A percentile compares a stretch with the other conserved stretches of the same genome.
phyloP scores from a whole-genome alignment of 92 coral and sea anemone genomes.

The Virgularia gustaviana region DNA sequence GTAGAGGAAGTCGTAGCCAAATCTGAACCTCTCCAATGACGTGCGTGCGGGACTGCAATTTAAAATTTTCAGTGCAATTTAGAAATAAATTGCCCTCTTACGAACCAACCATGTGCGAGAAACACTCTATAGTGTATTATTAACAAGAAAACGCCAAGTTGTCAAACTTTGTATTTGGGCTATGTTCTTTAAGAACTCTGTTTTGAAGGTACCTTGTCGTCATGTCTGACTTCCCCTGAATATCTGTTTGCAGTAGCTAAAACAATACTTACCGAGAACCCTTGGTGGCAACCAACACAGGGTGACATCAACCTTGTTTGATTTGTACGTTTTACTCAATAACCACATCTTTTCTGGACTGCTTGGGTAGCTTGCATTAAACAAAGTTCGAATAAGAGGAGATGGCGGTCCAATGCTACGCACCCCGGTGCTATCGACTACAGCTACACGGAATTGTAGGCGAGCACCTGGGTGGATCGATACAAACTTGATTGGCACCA shows the following conservation, averaged over 20 bases:
- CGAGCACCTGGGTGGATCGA: constrained; percentile 3
- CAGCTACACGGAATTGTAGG: constrained; percentile 51
- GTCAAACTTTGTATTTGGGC: too few relatives aligned
- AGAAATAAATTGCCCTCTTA: too few relatives aligned
- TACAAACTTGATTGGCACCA: not conserved
- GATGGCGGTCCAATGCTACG: constrained; percentile 53
- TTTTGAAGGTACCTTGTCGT: too few relatives aligned
- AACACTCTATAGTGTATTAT: too few relatives aligned
- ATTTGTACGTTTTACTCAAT: not conserved
- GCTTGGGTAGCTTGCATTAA: constrained; percentile 44
- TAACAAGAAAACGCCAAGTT: too few relatives aligned
- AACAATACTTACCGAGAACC: constrained; percentile 46
- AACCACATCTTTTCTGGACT: constrained; percentile 55
- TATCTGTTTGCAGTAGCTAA: not conserved
- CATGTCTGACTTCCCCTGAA: too few relatives aligned
- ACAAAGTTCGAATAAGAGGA: constrained; percentile 23
- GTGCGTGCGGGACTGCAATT: too few relatives aligned
- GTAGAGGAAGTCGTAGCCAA: too few relatives aligned
- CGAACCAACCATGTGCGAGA: too few relatives aligned
- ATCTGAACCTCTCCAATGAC: too few relatives aligned
- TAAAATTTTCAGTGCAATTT: too few relatives aligned
- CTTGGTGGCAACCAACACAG: constrained; percentile 63
- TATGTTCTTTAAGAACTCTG: too few relatives aligned
- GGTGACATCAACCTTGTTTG: constrained; percentile 36
- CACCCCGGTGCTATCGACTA: constrained; percentile 42